Percentiles rank a stretch among this genome's conserved stretches.
Conservation (phyloP, 2,113 vertebrate species). For the Pleuronectes platessa region DNA sequence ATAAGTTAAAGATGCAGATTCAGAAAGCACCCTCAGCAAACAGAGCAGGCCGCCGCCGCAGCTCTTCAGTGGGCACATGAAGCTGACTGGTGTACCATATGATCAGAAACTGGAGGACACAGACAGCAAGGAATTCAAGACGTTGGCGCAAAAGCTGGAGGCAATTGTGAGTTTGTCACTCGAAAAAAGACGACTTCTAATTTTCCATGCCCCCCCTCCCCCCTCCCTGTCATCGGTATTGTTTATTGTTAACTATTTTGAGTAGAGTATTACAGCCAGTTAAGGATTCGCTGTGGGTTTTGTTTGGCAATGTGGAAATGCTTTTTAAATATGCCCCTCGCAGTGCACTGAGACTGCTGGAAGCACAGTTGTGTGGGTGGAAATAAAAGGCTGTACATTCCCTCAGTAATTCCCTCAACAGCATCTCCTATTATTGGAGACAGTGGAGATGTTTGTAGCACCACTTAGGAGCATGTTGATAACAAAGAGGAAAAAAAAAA, state of each 20-base stretch:
- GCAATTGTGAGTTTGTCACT: constrained; percentile 69
- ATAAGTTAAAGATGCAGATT: constrained; percentile 66
- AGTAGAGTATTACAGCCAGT: constrained; percentile 20
- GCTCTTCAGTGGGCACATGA: constrained; percentile 81
- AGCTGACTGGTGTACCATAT: constrained; percentile 54
- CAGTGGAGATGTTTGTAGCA: constrained; percentile 57
- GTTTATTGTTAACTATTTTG: constrained; percentile 35
- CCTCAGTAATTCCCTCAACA: constrained; percentile 49
- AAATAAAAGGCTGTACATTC: constrained; percentile 47
- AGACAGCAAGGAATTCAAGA: constrained; percentile 57
- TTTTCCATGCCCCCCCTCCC: constrained; percentile 4
- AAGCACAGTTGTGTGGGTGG: constrained; percentile 57
- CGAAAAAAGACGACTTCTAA: not conserved
- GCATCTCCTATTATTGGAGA: constrained; percentile 51
- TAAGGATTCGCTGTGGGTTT: constrained; percentile 32
- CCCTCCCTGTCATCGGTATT: not conserved
- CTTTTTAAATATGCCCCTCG: constrained; percentile 43
- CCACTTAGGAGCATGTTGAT: constrained; percentile 53
- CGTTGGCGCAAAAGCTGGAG: constrained; percentile 61
- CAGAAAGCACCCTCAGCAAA: not conserved
- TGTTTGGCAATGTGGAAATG: constrained; percentile 35
- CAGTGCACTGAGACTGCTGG: constrained; percentile 43
- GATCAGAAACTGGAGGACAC: constrained; percentile 70
- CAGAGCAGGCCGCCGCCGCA: not conserved
- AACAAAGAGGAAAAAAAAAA: constrained; percentile 13